A percentile compares a stretch with the other conserved stretches of the same genome.
Evolutionary conservation across 2,888 invertebrate species (phyloP).

Genomic region (Athalia rosae): DNA sequence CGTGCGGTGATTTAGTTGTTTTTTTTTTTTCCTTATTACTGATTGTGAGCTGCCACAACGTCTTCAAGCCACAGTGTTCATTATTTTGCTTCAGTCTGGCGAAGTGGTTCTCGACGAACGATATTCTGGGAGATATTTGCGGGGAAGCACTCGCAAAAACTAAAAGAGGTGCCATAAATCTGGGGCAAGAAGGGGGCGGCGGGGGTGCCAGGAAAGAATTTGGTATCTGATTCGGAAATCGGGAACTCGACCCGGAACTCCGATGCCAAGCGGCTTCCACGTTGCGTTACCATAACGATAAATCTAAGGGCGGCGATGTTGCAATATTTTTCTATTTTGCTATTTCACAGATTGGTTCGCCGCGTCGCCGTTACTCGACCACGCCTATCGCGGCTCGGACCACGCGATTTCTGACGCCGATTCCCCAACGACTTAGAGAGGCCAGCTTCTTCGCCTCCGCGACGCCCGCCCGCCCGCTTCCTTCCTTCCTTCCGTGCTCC

Average conservation of each 20-base stretch:
- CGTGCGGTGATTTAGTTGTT: too few species aligned
- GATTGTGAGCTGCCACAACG: too few species aligned
- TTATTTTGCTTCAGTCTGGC: too few species aligned
- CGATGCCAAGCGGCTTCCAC: constrained; percentile 63
- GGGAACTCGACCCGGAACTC: constrained; percentile 61
- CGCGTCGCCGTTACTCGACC: constrained; percentile 49
- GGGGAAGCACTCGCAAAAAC: constrained; percentile 34
- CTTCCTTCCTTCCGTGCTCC: constrained; percentile 2
- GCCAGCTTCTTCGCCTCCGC: constrained; percentile 12
- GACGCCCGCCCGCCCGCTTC: background rate
- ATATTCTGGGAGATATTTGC: constrained; percentile 31
- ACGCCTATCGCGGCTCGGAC: constrained; percentile 42
- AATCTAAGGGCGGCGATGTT: constrained; percentile 58
- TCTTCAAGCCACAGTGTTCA: too few species aligned
- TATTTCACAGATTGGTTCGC: constrained; percentile 58
- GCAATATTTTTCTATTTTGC: constrained; percentile 54
- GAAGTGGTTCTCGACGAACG: constrained; percentile 15
- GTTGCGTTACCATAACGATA: constrained; percentile 65
- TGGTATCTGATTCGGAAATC: constrained; percentile 64
- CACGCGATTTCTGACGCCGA: constrained; percentile 42
- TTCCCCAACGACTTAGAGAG: constrained; percentile 32
- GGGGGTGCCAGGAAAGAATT: constrained; percentile 57
- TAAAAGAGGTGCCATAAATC: constrained; percentile 52
- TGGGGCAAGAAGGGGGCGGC: background rate
- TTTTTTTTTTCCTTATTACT: too few species aligned